Evolutionary conservation across 2,113 vertebrate species (phyloP).

Genomic region (Urocitellus parryii): DNA sequence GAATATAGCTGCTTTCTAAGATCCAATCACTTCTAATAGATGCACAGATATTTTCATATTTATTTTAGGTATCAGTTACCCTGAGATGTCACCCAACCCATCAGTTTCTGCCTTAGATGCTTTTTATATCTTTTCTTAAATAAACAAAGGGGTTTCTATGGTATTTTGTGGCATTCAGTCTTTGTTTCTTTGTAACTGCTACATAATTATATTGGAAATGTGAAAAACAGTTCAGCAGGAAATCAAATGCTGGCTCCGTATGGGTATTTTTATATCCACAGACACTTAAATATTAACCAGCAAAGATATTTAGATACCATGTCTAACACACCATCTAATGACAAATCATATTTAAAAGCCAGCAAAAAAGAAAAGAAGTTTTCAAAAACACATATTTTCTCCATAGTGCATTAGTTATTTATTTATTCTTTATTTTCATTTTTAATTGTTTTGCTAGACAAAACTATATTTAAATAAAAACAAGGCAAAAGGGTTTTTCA

Average conservation of each 20-base stretch:
- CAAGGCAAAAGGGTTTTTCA: not conserved
- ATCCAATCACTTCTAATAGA: slow-evolving; percentile 59
- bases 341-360: slow-evolving; percentile 73
- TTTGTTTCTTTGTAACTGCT: slow-evolving; percentile 85
- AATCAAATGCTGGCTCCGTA: slow-evolving; percentile 80
- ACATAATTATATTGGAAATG: slow-evolving; percentile 86
- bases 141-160: slow-evolving; percentile 81
- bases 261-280: slow-evolving; percentile 83
- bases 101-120: slow-evolving; percentile 76
- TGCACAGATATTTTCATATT: slow-evolving; percentile 58
- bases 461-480: slow-evolving; percentile 37
- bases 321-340: slow-evolving; percentile 74
- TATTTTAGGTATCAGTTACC: slow-evolving; percentile 70
- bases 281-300: slow-evolving; percentile 73
- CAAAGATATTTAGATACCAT: slow-evolving; percentile 73
- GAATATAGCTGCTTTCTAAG: not conserved
- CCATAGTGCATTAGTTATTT: slow-evolving; percentile 31
- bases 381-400: slow-evolving; percentile 29
- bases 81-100: slow-evolving; percentile 71
- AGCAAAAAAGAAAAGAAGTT: not conserved
- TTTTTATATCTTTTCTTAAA: slow-evolving; percentile 82
- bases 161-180: slow-evolving; percentile 75
- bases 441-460: slow-evolving; percentile 14
- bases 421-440: not conserved
- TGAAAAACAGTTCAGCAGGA: slow-evolving; percentile 84